Evolutionary conservation across 2,113 vertebrate genomes (phyloP).

Genomic region (Paedocypris sp.): DNA sequence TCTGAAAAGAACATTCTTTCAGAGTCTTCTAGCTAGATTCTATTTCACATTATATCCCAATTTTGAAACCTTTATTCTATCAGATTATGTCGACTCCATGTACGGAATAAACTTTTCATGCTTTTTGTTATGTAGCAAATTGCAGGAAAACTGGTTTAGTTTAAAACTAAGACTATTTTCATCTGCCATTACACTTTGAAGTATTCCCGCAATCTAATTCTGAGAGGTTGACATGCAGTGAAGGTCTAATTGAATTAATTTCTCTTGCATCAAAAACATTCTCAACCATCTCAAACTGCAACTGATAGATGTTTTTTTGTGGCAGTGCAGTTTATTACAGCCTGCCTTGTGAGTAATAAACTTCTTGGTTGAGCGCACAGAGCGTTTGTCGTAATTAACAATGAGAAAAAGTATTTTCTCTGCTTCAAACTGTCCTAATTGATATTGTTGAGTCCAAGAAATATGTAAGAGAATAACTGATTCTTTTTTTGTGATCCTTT

Average conservation of each 20-base stretch:
- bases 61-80: conserved; percentile 20
- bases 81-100: conserved; percentile 25
- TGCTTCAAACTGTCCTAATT: conserved; percentile 30
- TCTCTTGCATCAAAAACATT: conserved; percentile 33
- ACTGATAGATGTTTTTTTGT: conserved; percentile 48
- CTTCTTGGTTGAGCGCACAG: conserved; percentile 42
- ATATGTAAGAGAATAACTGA: no score
- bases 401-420: conserved; percentile 58
- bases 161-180: conserved; percentile 26
- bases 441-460: conserved; percentile 27
- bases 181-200: conserved; percentile 29
- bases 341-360: conserved; percentile 52
- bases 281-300: conserved; percentile 40
- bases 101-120: background rate
- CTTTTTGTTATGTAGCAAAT: conserved; percentile 21
- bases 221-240: conserved; percentile 25
- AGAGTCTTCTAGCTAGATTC: no score
- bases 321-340: conserved; percentile 42
- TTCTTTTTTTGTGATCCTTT: no score
- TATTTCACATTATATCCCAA: conserved; percentile 3
- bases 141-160: conserved; percentile 5
- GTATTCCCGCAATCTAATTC: conserved; percentile 16
- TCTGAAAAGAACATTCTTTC: conserved; percentile 1
- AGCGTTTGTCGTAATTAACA: conserved; percentile 53
- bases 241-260: conserved; percentile 58